Evolutionary conservation across 2,113 vertebrate genomes (phyloP).

Genomic region (Fulica atra): DNA sequence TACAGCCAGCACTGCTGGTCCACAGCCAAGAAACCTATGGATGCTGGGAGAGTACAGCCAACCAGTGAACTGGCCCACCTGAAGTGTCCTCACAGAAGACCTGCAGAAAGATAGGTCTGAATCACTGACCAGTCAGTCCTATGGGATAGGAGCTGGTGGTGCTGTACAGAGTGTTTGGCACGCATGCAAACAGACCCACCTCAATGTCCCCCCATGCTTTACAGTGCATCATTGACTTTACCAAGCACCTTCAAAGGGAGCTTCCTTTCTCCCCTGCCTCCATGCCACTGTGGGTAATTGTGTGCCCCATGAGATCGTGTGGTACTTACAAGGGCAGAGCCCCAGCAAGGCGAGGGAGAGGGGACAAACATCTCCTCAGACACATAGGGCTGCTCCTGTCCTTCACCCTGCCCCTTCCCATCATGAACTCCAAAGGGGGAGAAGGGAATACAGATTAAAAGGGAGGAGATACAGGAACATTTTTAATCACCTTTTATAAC

Average conservation of each 20-base stretch:
- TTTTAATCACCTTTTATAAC: conserved; percentile 29
- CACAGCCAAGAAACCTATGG: neutral
- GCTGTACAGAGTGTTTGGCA: neutral
- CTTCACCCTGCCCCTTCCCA: neutral
- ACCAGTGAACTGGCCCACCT: neutral
- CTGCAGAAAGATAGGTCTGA: neutral
- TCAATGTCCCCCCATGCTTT: neutral
- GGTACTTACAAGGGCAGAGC: neutral
- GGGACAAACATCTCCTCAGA: neutral
- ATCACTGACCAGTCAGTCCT: neutral
- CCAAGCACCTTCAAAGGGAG: neutral
- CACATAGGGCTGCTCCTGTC: neutral
- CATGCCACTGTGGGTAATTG: neutral
- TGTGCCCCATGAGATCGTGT: neutral
- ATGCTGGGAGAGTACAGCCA: neutral
- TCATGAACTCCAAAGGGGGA: neutral
- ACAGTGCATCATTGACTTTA: fast-evolving
- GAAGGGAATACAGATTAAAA: neutral
- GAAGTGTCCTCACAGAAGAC: neutral
- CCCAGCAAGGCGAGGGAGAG: neutral
- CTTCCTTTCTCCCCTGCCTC: neutral
- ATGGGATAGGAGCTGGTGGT: neutral
- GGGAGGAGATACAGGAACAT: neutral
- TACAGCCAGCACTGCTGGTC: neutral
- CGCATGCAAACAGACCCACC: neutral